These are phyloP conservation scores for Bhutanitis thaidina DNA, from an alignment of 2,888 invertebrate genomes.

Conservation along the genomic window DNA sequence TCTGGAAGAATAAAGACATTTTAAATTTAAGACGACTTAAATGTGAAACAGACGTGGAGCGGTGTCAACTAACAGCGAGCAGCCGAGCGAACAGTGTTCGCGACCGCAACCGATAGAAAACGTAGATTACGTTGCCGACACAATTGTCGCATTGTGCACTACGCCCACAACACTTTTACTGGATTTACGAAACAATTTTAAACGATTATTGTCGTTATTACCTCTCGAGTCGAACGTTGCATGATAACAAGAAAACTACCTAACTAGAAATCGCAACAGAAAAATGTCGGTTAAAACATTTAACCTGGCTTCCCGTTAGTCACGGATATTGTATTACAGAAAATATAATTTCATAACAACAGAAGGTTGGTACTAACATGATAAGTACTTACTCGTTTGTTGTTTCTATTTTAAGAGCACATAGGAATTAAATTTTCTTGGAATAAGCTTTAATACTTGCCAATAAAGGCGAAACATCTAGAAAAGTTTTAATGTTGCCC, in stretches of 20 bases:
- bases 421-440: not conserved
- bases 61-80: constrained; percentile 41
- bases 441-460: not conserved
- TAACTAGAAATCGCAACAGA: constrained; percentile 21
- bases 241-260: constrained; percentile 55
- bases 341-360: not conserved
- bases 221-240: constrained; percentile 50
- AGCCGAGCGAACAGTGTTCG: constrained; percentile 67
- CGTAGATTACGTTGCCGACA: constrained; percentile 63
- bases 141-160: constrained; percentile 68
- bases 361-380: too few species aligned
- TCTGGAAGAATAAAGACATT: constrained; percentile 2
- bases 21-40: constrained; percentile 18
- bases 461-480: not conserved
- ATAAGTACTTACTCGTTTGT: too few species aligned
- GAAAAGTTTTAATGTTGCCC: not conserved
- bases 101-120: constrained; percentile 77
- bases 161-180: constrained; percentile 72
- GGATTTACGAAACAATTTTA: constrained; percentile 66
- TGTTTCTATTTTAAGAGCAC: too few species aligned
- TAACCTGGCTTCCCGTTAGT: not conserved
- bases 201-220: constrained; percentile 52
- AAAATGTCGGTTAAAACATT: constrained; percentile 17
- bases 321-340: not conserved
- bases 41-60: constrained; percentile 37